Evolutionary conservation across 2,113 vertebrate species (phyloP), one percentile per base, ranked within the genome.

Genomic region (Sigmodon hispidus): DNA sequence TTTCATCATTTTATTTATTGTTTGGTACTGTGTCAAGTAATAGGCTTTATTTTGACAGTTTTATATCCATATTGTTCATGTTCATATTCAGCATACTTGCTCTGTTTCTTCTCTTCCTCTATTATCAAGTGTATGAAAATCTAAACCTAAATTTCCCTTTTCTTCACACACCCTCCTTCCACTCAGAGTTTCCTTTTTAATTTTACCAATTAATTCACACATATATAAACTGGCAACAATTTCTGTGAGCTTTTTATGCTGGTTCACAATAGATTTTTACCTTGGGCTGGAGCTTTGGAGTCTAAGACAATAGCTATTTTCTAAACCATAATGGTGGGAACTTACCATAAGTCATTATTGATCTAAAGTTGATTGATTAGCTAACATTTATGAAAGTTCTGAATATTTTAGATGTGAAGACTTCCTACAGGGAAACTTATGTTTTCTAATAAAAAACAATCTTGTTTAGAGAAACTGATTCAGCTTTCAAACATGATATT

Each of bases 361-460:
- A 12, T 63, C 63, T 69, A 91, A 88, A 29, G 90, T 63, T 87
- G 72, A 86, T 43, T 70, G 52, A 34, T 72, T 61, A 43, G 91
- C 94, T 63, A 76, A 90, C 52, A 83, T 81, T 93, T 85, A 55
- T 87, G n/a, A 76, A 94, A 88, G 43, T 43, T 95, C 48, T 48
- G 36, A 84, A 75, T 11, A 69, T 93, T 96, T 96, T 95, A 92
- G 43, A 75, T 84, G 29, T 84, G 29, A 96, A 91, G 15, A 10
- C 36, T 69, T 91, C 70, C 86, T 76, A 84, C 77, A 87, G 70
- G 17, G 15, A 22, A 73, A 96, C 85, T 40, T 59, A 57, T 31
- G n/a, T 65, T 77, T 95, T 91, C 86, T 90, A 29, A 59, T 22
- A 43, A 45, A 10, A 86, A 24, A 89, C 43, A 43, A 83, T 84